Percentiles rank a stretch among this genome's conserved stretches.
These are phyloP conservation scores for Lacanobia oleracea DNA, from an alignment of 2,888 invertebrate genomes.

Conservation along the genomic window DNA sequence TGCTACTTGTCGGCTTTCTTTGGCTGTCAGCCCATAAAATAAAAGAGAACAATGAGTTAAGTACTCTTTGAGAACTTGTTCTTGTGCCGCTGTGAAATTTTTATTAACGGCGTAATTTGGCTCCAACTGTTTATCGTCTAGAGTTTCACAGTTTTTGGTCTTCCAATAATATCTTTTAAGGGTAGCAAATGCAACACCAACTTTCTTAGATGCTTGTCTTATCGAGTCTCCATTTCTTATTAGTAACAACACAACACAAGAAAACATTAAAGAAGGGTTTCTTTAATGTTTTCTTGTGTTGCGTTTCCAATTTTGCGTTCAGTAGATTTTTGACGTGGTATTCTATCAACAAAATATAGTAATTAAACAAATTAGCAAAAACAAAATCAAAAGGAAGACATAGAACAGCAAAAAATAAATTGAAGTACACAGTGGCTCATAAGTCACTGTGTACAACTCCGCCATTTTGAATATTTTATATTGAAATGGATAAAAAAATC, in stretches of 20 bases:
- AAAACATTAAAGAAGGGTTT: too few relatives aligned
- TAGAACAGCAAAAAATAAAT: too few relatives aligned
- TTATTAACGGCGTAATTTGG: slow-evolving; percentile 3
- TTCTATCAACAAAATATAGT: slow-evolving; percentile 7
- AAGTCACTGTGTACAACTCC: slow-evolving; percentile 35
- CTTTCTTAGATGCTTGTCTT: slow-evolving; percentile 7
- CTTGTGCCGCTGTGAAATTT: slow-evolving; percentile 8
- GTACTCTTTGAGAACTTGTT: slow-evolving; percentile 12
- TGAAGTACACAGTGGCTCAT: slow-evolving; percentile 6
- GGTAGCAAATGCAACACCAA: slow-evolving; percentile 14
- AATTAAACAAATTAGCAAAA: too few relatives aligned
- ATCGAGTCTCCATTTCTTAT: slow-evolving; percentile 10
- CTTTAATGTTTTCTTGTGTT: slow-evolving; percentile 11
- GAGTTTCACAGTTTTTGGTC: slow-evolving; percentile 7
- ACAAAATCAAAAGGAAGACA: background rate
- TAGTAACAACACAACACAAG: too few relatives aligned
- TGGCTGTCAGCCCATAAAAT: slow-evolving; percentile 15
- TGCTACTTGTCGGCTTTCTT: slow-evolving; percentile 9
- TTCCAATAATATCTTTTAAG: slow-evolving; percentile 18
- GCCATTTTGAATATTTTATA: slow-evolving; percentile 35
- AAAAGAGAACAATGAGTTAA: slow-evolving; percentile 14
- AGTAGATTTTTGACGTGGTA: background rate
- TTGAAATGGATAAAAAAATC: background rate
- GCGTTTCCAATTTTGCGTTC: slow-evolving; percentile 3
- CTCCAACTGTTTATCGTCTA: slow-evolving; percentile 8